phyloP scores from a whole-genome alignment of 2,797 vertebrate species.

The Sebastes baramenuke region DNA sequence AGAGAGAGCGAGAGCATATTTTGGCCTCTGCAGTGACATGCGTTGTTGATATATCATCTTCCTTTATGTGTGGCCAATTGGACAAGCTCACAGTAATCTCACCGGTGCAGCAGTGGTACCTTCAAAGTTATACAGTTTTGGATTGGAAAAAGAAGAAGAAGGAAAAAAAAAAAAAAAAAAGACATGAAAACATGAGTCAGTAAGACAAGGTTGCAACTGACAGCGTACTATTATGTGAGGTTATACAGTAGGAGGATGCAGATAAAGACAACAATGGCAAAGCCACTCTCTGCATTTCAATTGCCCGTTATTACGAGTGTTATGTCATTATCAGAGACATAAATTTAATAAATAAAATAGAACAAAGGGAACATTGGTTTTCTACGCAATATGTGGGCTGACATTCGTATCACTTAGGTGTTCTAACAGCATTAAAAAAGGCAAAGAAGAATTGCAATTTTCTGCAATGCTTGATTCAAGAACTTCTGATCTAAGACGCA shows the following conservation, averaged over 20 bases:
- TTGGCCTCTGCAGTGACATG: not conserved
- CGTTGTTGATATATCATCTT: conserved; percentile 4
- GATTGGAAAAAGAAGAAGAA: not conserved
- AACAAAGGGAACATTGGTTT: not conserved
- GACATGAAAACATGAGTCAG: not conserved
- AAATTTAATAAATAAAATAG: not conserved
- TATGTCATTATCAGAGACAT: not conserved
- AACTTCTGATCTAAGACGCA: not conserved
- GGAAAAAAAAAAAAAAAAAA: not conserved
- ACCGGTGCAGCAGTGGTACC: not conserved
- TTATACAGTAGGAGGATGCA: not conserved
- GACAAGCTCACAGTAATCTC: conserved; percentile 7
- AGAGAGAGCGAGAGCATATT: not conserved
- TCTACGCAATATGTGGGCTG: not conserved
- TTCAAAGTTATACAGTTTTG: not conserved
- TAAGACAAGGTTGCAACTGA: not conserved
- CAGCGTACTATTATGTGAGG: not conserved
- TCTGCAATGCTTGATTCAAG: not conserved
- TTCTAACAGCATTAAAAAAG: not conserved
- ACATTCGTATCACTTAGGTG: not conserved
- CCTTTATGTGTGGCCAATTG: conserved; percentile 8
- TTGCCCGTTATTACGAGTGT: not conserved
- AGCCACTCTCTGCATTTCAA: not conserved
- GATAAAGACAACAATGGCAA: not conserved
- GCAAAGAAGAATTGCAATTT: not conserved